A percentile compares a stretch with the other conserved stretches of the same genome.
phyloP scores from a whole-genome alignment of 1,140 invertebrate species.

The Drosophila novamexicana region DNA sequence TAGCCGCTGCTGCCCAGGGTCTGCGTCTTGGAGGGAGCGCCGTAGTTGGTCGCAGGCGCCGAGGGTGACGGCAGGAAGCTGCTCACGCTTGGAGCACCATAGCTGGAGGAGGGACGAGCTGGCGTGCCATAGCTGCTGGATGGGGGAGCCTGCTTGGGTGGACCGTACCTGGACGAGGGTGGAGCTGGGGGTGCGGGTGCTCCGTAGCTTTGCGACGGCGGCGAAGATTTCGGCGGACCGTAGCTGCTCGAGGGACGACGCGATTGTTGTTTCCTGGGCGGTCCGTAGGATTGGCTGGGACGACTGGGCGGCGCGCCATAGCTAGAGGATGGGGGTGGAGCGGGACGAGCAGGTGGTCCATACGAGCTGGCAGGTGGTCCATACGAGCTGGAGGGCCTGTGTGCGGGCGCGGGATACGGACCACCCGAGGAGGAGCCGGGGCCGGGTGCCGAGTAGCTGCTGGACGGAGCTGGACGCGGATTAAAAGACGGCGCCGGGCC shows the following conservation, averaged over 20 bases:
- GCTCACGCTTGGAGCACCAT: conserved; percentile 82
- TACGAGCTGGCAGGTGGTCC: conserved; percentile 62
- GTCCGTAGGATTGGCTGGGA: conserved; percentile 84
- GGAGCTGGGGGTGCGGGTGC: conserved; percentile 84
- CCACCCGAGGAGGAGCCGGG: conserved; percentile 55
- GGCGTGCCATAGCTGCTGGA: conserved; percentile 78
- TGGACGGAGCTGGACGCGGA: conserved; percentile 82
- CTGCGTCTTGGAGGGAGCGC: conserved; percentile 76
- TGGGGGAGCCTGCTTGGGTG: conserved; percentile 80
- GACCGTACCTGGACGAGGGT: conserved; percentile 85
- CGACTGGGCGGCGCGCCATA: conserved; percentile 81
- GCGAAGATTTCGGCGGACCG: conserved; percentile 72
- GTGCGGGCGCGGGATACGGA: conserved; percentile 78
- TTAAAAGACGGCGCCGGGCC: conserved; percentile 77
- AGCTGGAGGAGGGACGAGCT: conserved; percentile 72
- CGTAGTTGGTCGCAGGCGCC: conserved; percentile 77
- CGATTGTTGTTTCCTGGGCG: conserved; percentile 57
- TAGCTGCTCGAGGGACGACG: conserved; percentile 79
- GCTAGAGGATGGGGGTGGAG: conserved; percentile 83
- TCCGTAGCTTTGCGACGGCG: conserved; percentile 83
- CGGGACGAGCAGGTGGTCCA: conserved; percentile 72
- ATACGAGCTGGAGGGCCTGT: conserved; percentile 84
- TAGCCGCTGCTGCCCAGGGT: conserved; percentile 70
- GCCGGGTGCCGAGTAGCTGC: conserved; percentile 84
- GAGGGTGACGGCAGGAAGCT: conserved; percentile 82